Evolutionary conservation across 2,888 invertebrate genomes (phyloP), one percentile per base, ranked within the genome.

Genomic region (Temnothorax rugatulus): DNA sequence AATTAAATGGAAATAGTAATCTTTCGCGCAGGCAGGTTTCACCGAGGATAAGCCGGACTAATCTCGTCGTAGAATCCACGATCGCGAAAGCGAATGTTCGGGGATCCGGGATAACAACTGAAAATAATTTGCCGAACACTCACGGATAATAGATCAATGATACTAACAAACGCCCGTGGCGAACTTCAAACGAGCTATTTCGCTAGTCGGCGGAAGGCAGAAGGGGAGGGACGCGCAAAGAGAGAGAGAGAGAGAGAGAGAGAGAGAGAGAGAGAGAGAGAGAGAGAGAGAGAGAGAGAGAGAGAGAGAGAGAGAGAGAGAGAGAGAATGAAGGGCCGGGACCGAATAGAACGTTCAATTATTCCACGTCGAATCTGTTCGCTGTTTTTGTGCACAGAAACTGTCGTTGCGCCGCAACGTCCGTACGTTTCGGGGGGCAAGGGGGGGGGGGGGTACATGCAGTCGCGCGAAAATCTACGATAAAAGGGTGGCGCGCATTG

Each of bases 331-430:
- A 41, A 77, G 47, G 18, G 18, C 41, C 7, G 38, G 34, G 34
- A 41, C 29, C 57, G 84, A 81, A 83, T 50, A 52, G 83, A 81
- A 87, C 68, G 84, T 83, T 64, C 83, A 82, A 88, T 88, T 88
- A 88, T 84, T 82, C 86, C 54, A 79, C 52, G 57, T 68, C 54
- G 73, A 84, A 83, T 86, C 82, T 77, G 76, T 52, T 59, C 50
- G 15, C 21, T 44, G 61, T 84, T 87, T 76, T 79, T 81, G 47
- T 57, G 64, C 71, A 44, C 77, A 68, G 29, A 47, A 63, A 75
- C 52, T 50, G 68, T 54, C 83, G 66, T 29, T 68, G 41, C 59
- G 25, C 59, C 63, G 59, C 41, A 52, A 73, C 73, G 41, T 74
- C 54, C 83, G 68, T 64, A 50, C 59, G 59, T 34, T n/a, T 54